Base-by-base conservation (phyloP, 2,113 vertebrate species). In the Lophura nycthemera region DNA sequence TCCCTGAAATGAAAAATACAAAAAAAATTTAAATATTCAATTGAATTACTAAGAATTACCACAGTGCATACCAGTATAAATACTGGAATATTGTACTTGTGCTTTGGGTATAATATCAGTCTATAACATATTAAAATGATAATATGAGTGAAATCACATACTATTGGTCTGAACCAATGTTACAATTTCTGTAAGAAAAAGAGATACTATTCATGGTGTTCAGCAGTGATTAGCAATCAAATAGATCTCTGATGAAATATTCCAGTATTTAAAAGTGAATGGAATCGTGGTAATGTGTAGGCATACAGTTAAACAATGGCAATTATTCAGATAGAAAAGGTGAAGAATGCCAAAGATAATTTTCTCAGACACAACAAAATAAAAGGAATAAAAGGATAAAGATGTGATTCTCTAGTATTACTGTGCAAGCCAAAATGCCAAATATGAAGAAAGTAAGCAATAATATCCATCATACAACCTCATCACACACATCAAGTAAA, bases 401-500 rank as follows among this genome's bases (percentile, higher is more conserved):
- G 17, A 73, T 11, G 4, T n/a, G 1, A 36, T 29, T 60, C 11
- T 47, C 8, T 16, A 11, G 57, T 79, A 70, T 83, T 94, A 87
- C 63, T 77, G 14, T 7, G 73, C 89, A 25, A 72, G 5, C 5
- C 36, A 90, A 80, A 84, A 42, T 38, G n/a, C 52, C 43, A 40
- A 86, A 34, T 1, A 3, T 74, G 25, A 80, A 20, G 14, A 93
- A 93, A 88, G 54, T 54, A 80, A 90, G 40, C 50, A 86, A 75
- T 83, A 92, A 78, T 4, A 47, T 88, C 57, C 86, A 36, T 96
- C 88, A 89, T 59, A 20, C 5, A 91, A 69, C 21, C 20, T 71
- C 59, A 79, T 86, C 40, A 18, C 10, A 90, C 50, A 67, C 48
- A 93, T 82, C 86, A 89, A 69, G 89, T 94, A 95, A 94, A 93